Evolutionary conservation across 1,140 invertebrate genomes (phyloP), one percentile per base, ranked within the genome.

Genomic region (Bilobella aurantiaca): DNA sequence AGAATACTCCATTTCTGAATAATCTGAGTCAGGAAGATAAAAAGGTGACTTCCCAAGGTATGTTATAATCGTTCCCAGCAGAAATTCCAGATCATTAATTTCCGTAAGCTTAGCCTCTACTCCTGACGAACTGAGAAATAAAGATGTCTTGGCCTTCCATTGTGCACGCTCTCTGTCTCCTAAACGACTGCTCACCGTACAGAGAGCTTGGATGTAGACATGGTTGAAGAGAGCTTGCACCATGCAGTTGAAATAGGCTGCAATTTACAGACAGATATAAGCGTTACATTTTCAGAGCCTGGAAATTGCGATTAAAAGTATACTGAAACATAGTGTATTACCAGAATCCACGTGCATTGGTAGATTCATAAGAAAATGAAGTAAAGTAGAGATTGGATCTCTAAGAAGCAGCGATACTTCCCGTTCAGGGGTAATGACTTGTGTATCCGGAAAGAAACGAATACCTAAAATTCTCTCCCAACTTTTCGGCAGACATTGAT

Each of bases 201-300:
- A 77, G 27, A 94, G 81, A 37, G 91, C 86, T 83, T 96, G 91
- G 76, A 94, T 87, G 77, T 91, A 94, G 47, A 88, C 79, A 46
- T 95, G 80, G 79, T 94, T 92, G 79, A 92, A 96, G 34, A 95
- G 78, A 69, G 87, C 84, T 75, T 88, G 87, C 0, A 95, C 87
- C 66, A 95, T 84, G 74, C 86, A 86, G 8, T 86, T 87, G 76
- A 90, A 94, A 76, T 93, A 92, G 27, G 85, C 91, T 93, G 58
- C n/a, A 81, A 80, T 65, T 72, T 57, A 76, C 18, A 8, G 18
- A 75, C 60, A 65, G 1, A 63, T 42, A 42, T 12, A 18, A 42
- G 18, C 34, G 8, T 42, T 42, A 42, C 34, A 42, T 47, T 23
- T 53, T 25, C 3, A 18, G 3, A 58, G 18, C 34, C 34, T n/a